These are phyloP conservation scores for Drosophila picticornis DNA, from an alignment of 2,888 invertebrate species.

Conservation along the genomic window DNA sequence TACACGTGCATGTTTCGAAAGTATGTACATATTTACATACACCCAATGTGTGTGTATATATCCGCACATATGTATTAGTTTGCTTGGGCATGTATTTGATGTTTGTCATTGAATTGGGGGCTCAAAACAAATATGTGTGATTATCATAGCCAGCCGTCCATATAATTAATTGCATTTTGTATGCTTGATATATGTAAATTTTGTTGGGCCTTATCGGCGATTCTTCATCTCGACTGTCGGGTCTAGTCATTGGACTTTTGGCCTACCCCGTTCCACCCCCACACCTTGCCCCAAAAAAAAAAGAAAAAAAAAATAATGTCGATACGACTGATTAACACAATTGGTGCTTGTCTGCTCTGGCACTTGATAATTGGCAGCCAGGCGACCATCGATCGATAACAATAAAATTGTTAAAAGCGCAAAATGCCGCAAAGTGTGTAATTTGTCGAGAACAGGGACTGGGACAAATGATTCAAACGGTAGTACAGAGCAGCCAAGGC, in stretches of 20 bases:
- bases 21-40: background rate
- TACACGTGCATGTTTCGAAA: conserved; percentile 31
- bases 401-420: conserved; percentile 80
- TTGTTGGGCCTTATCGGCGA: conserved; percentile 8
- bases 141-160: conserved; percentile 36
- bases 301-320: background rate
- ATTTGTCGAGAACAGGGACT: conserved; percentile 57
- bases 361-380: conserved; percentile 75
- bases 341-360: conserved; percentile 51
- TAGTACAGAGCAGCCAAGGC: background rate
- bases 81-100: conserved; percentile 5
- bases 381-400: conserved; percentile 77
- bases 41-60: conserved; percentile 1
- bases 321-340: conserved; percentile 42
- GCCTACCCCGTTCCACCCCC: background rate
- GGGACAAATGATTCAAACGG: conserved; percentile 3
- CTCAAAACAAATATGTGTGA: conserved; percentile 7
- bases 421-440: conserved; percentile 81
- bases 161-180: conserved; percentile 55
- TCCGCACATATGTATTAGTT: conserved; percentile 7
- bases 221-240: conserved; percentile 3
- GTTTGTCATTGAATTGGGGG: conserved; percentile 25
- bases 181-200: conserved; percentile 36
- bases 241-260: conserved; percentile 7
- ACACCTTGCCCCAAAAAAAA: background rate